A percentile compares a stretch with the other conserved stretches of the same genome.
These are phyloP conservation scores for Trissolcus brochymenae DNA, from an alignment of 2,888 invertebrate species.

Conservation along the genomic window DNA sequence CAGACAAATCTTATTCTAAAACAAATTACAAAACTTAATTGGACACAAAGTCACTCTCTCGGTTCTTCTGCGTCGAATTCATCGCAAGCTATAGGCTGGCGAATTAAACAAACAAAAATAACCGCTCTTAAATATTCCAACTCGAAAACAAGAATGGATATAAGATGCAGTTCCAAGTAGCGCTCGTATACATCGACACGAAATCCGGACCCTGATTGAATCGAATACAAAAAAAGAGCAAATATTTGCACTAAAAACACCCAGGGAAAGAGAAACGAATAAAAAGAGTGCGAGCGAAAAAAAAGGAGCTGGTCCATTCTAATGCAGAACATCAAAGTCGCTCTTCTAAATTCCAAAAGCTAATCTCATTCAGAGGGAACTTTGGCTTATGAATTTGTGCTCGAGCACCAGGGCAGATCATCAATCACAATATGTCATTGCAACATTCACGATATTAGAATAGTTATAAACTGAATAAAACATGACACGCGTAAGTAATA, in stretches of 20 bases:
- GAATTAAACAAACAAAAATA: slow-evolving; percentile 11
- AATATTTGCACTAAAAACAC: slow-evolving; percentile 42
- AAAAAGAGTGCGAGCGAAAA: background rate
- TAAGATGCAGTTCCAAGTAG: slow-evolving; percentile 35
- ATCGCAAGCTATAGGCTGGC: background rate
- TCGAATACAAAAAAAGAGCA: slow-evolving; percentile 32
- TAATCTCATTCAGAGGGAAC: slow-evolving; percentile 49
- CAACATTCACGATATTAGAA: slow-evolving; percentile 42
- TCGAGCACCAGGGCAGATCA: slow-evolving; percentile 33
- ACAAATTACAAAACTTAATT: slow-evolving; percentile 5
- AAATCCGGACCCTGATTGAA: slow-evolving; percentile 27
- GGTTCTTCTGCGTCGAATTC: too few relatives aligned
- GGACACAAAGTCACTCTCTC: background rate
- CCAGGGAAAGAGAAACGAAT: slow-evolving; percentile 4
- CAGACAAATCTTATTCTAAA: background rate
- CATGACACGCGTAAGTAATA: slow-evolving; percentile 54
- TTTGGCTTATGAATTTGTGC: slow-evolving; percentile 47
- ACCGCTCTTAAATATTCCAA: slow-evolving; percentile 2
- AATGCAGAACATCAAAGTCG: slow-evolving; percentile 36
- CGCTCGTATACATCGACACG: slow-evolving; percentile 15
- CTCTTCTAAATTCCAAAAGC: slow-evolving; percentile 27
- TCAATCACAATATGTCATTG: slow-evolving; percentile 54
- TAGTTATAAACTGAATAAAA: slow-evolving; percentile 56
- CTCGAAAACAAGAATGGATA: slow-evolving; percentile 5
- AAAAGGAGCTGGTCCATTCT: slow-evolving; percentile 6